Evolutionary conservation across 1,140 invertebrate species (phyloP).

Genomic region (Drosophila seguyi): DNA sequence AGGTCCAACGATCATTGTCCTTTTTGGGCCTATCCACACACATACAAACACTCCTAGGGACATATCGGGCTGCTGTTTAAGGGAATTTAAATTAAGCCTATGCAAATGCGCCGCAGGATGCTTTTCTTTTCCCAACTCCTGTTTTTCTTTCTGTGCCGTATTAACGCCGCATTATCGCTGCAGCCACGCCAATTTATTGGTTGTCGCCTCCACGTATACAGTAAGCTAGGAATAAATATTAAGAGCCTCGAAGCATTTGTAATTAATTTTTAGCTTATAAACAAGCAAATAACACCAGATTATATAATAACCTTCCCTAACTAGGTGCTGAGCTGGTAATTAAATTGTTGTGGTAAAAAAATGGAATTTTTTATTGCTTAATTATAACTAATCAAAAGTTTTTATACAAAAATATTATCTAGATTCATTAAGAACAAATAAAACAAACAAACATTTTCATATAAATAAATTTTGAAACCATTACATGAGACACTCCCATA

Average conservation of each 20-base stretch:
- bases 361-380: not conserved
- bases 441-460: not conserved
- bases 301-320: not conserved
- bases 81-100: constrained; percentile 83
- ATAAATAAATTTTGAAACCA: not conserved
- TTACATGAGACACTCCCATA: not conserved
- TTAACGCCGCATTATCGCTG: constrained; percentile 61
- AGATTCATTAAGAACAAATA: not conserved
- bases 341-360: not conserved
- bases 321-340: too few species aligned
- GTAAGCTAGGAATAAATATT: not conserved
- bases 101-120: constrained; percentile 76
- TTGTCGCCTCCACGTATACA: not conserved
- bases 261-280: not conserved
- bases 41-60: constrained; percentile 1
- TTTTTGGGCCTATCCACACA: constrained; percentile 51
- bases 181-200: constrained; percentile 38
- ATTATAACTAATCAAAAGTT: not conserved
- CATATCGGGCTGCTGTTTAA: constrained; percentile 68
- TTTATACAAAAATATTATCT: not conserved
- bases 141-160: constrained; percentile 24
- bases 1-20: constrained; percentile 71
- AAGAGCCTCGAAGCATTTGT: not conserved
- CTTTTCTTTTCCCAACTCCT: constrained; percentile 41
- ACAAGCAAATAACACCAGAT: not conserved